These are phyloP conservation scores for Python bivittatus DNA, from an alignment of 2,113 vertebrate genomes.

Conservation along the genomic window DNA sequence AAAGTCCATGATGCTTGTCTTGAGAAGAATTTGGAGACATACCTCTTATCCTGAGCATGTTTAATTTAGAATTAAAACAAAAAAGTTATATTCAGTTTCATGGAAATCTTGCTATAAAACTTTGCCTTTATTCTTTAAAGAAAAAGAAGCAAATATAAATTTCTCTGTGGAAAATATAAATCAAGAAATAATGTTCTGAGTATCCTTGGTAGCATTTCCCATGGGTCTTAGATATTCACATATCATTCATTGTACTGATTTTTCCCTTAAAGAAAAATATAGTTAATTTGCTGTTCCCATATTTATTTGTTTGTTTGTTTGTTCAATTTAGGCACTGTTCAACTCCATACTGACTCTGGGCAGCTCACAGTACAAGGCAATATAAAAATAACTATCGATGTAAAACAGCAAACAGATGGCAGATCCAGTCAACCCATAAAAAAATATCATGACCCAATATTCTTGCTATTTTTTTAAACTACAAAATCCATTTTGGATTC, in stretches of 20 bases:
- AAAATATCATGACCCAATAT: neutral
- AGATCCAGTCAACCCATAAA: neutral
- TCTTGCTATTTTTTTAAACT: neutral
- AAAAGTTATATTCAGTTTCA: constrained; percentile 7
- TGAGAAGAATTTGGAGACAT: neutral
- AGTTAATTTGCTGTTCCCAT: neutral
- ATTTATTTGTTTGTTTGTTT: neutral
- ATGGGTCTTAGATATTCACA: neutral
- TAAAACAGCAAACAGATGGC: neutral
- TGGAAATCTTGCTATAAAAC: neutral
- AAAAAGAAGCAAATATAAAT: neutral
- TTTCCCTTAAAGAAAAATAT: neutral
- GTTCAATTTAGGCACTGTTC: neutral
- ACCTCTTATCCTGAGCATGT: neutral
- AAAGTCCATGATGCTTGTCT: neutral
- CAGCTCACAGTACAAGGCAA: neutral
- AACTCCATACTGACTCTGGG: neutral
- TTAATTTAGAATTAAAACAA: constrained; percentile 2
- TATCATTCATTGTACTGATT: neutral
- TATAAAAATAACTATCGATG: neutral
- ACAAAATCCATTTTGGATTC: neutral
- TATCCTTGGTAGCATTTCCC: neutral
- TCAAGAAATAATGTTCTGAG: neutral
- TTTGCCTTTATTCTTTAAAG: neutral
- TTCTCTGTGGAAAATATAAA: neutral